Base-by-base conservation (phyloP, 1,140 invertebrate species). In the Pseudachorutes palmiensis region DNA sequence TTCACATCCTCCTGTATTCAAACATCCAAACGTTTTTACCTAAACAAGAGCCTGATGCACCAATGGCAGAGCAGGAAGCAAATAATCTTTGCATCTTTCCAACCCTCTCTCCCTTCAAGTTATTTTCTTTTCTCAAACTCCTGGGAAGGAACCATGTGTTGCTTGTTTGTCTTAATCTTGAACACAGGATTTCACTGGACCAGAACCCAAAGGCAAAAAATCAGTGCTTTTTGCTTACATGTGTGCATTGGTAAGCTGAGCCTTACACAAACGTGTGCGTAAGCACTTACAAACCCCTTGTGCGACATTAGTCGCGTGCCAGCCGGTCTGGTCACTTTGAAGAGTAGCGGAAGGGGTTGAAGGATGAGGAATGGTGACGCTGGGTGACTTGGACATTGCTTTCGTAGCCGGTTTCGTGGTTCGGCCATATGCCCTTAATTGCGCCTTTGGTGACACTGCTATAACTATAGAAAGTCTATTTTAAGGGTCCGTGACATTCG, bases 141-240 rank as follows among this genome's bases (percentile, higher is more conserved):
- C n/a, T n/a, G 36, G 36, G 51, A 22, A 55, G 24, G 24, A 55
- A 55, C 51, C 51, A 55, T 55, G 24, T 55, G 51, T 55, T 55
- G 51, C 51, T 55, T 55, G 51, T 55, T 55, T 55, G 51, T 55
- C 51, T 55, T 19, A 55, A 24, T 24, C 3, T 55, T 24, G 51
- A 55, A 24, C 5, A 26, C 12, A 55, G 24, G 24, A 55, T 55
- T 12, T 55, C 51, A 55, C 9, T 55, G 51, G 24, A 55, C 14
- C 51, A 26, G 51, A 14, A 26, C 12, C 3, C 12, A 14, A 26
- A 5, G 51, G 51, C 12, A 55, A 22, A 14, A 26, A 26, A 14
- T 22, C 51, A 24, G 9, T 19, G 9, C 19, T 45, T 45, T 19
- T 19, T 55, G 9, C 24, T 55, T 55, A 24, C 51, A 55, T 22